These are phyloP conservation scores for Turritopsis rubra DNA, from an alignment of 30 jellyfish, hydroid and myxozoan species.

Conservation along the genomic window DNA sequence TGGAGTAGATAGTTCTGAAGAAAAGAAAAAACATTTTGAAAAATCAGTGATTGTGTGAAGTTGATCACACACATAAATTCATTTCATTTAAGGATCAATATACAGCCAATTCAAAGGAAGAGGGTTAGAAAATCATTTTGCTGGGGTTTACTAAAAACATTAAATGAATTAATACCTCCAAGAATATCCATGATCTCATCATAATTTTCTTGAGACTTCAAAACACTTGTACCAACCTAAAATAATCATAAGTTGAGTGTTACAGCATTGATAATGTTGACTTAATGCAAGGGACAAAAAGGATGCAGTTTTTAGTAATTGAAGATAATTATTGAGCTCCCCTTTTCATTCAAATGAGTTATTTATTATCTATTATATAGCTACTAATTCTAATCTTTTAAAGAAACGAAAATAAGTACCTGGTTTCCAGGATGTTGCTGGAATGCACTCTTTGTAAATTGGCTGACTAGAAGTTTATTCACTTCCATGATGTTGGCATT, in stretches of 20 bases:
- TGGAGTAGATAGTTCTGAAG: conserved; percentile 9
- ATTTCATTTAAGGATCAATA: too few species aligned
- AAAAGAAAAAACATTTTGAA: neutral
- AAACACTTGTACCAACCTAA: neutral
- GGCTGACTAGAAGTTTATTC: neutral
- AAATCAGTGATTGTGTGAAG: too few species aligned
- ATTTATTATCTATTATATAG: too few species aligned
- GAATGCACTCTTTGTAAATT: neutral
- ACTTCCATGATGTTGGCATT: neutral
- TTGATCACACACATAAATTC: too few species aligned
- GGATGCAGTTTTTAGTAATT: too few species aligned
- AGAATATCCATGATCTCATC: conserved; percentile 79
- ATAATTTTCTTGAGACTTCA: neutral
- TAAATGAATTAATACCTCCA: conserved; percentile 54
- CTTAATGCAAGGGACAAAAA: neutral
- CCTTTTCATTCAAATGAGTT: too few species aligned
- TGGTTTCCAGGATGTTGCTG: neutral
- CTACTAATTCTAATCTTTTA: too few species aligned
- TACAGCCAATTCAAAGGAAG: neutral
- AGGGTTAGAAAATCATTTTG: neutral
- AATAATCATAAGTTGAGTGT: neutral
- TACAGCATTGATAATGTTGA: neutral
- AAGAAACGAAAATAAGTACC: neutral
- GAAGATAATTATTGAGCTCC: too few species aligned
- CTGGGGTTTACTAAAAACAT: neutral